Percentiles rank a stretch among this genome's conserved stretches.
These are phyloP conservation scores for Pachypsylla venusta DNA, from an alignment of 1,140 invertebrate species.

Conservation along the genomic window DNA sequence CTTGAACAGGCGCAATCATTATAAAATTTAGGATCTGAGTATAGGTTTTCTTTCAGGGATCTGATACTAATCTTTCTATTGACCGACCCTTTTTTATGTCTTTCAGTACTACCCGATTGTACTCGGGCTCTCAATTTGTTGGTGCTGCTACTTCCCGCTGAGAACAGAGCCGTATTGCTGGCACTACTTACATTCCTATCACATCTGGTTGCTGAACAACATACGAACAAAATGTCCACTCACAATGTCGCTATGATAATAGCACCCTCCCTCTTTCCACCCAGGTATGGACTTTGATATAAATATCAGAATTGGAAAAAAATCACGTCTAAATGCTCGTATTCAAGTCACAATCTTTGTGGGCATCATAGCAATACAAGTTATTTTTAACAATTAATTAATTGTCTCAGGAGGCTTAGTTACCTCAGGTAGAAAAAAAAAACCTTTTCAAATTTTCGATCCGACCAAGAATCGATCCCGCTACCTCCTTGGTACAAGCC, in stretches of 20 bases:
- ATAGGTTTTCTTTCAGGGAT: conserved; percentile 31
- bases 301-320: no score
- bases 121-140: conserved; percentile 55
- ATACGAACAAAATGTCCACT: conserved; percentile 72
- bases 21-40: conserved; percentile 25
- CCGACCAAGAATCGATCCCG: no score
- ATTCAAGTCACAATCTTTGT: no score
- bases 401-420: no score
- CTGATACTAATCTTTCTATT: no score
- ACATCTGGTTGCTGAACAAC: conserved; percentile 49
- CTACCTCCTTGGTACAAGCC: no score
- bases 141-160: conserved; percentile 61
- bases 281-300: conserved; percentile 35
- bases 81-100: no score
- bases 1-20: conserved; percentile 11
- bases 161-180: conserved; percentile 65
- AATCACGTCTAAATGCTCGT: no score
- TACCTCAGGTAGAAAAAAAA: no score
- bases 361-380: no score
- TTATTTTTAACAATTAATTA: no score
- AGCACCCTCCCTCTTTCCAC: conserved; percentile 77
- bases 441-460: no score
- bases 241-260: conserved; percentile 88
- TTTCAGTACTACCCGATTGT: conserved; percentile 36
- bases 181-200: conserved; percentile 58